A percentile compares a stretch with the other conserved stretches of the same genome.
Conservation (phyloP, 2,113 vertebrate species). For the Symphodus melops region DNA sequence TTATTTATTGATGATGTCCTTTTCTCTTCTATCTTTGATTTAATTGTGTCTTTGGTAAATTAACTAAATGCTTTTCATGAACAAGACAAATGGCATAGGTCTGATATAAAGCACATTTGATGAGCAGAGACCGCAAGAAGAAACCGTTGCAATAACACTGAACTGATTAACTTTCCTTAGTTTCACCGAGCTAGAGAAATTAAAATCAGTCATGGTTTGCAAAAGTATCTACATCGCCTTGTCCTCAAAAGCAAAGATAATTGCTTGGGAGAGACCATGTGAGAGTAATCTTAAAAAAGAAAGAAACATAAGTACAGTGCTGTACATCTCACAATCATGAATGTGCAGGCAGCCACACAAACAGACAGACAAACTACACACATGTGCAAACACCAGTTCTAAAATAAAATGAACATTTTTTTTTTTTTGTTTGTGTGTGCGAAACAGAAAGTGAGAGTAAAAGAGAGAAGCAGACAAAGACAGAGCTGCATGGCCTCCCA, state of each 20-base stretch:
- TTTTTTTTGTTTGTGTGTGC: not conserved
- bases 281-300: conserved; percentile 14
- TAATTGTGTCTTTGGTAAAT: too few relatives aligned
- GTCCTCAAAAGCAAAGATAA: conserved; percentile 53
- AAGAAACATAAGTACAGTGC: conserved; percentile 1
- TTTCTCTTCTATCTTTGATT: too few relatives aligned
- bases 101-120: too few relatives aligned
- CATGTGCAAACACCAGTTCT: conserved; percentile 17
- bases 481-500: conserved; percentile 45
- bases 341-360: conserved; percentile 1
- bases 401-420: conserved; percentile 14
- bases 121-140: not conserved
- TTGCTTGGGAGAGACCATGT: conserved; percentile 20
- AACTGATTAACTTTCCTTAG: conserved; percentile 17
- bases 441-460: conserved; percentile 28
- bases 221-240: conserved; percentile 30
- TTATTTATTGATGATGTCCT: not conserved
- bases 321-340: not conserved
- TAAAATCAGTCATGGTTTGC: conserved; percentile 30
- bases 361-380: conserved; percentile 3
- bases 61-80: conserved; percentile 1
- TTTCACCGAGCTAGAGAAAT: conserved; percentile 33
- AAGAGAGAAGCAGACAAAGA: conserved; percentile 54
- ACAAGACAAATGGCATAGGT: not conserved
- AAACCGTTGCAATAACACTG: conserved; percentile 5